Conservation (phyloP, 2,888 invertebrate species). For the Copidosoma aretas region DNA sequence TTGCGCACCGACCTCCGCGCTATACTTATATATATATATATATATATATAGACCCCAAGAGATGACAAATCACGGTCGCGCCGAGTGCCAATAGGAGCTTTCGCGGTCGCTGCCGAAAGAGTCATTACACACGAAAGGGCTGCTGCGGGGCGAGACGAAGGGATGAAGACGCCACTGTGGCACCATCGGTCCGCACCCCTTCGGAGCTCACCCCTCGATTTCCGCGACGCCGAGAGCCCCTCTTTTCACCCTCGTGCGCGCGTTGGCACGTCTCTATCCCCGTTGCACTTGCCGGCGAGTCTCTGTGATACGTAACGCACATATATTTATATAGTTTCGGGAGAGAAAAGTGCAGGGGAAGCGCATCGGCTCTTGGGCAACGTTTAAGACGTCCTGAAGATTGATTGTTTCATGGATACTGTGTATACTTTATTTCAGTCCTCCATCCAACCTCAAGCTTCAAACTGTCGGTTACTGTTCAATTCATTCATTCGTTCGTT, state of each 20-base stretch:
- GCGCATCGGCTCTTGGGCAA: too few species aligned
- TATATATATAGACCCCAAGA: background rate
- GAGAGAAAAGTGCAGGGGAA: too few species aligned
- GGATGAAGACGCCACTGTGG: constrained; percentile 46
- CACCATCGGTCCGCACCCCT: constrained; percentile 55
- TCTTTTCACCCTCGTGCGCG: constrained; percentile 35
- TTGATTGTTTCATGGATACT: too few species aligned
- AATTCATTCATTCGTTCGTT: too few species aligned
- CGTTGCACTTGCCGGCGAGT: too few species aligned
- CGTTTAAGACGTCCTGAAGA: too few species aligned
- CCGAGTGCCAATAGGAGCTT: constrained; percentile 2
- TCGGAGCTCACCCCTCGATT: constrained; percentile 53
- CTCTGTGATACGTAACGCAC: too few species aligned
- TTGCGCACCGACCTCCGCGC: too few species aligned
- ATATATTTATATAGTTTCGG: too few species aligned
- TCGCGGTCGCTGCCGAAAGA: constrained; percentile 26
- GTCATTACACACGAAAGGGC: constrained; percentile 24
- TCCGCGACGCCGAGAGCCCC: constrained; percentile 49
- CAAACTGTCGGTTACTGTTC: too few species aligned
- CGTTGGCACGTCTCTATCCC: background rate
- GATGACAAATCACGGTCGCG: constrained; percentile 5
- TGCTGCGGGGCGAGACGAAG: background rate
- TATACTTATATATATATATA: background rate
- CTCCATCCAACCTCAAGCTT: too few species aligned
- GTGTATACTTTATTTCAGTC: too few species aligned